These are phyloP conservation scores for Shinisaurus crocodilurus DNA, from an alignment of 2,113 vertebrate genomes.

Conservation along the genomic window DNA sequence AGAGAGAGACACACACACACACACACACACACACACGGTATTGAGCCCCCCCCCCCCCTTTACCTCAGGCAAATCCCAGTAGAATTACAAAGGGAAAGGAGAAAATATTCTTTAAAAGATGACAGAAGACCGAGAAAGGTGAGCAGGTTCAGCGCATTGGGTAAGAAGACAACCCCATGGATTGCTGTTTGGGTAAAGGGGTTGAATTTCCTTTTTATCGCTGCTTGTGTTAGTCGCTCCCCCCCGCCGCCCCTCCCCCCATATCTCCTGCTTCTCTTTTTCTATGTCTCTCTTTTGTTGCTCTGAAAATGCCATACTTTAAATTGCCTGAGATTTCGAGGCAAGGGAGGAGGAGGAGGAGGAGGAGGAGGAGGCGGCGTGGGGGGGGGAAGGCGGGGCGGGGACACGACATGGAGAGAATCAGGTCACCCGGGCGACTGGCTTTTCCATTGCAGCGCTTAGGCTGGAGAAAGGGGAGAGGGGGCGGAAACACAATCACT, in stretches of 20 bases:
- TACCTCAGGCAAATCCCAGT: background rate
- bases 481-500: background rate
- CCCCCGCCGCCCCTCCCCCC: conserved; percentile 29
- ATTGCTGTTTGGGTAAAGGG: conserved; percentile 24
- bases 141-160: background rate
- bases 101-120: background rate
- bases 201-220: background rate
- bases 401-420: conserved; percentile 31
- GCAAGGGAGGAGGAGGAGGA: conserved; percentile 14
- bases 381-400: background rate
- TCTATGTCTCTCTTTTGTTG: conserved; percentile 15
- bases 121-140: conserved; percentile 10
- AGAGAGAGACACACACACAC: too few relatives aligned
- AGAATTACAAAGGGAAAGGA: conserved; percentile 38
- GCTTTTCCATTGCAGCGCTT: conserved; percentile 25
- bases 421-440: conserved; percentile 58
- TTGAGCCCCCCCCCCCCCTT: background rate
- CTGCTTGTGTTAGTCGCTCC: background rate
- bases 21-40: too few relatives aligned
- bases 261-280: background rate
- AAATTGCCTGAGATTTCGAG: conserved; percentile 62
- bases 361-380: conserved; percentile 31
- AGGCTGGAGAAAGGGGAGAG: background rate
- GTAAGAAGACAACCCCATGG: conserved; percentile 17
- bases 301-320: conserved; percentile 55